Evolutionary conservation across 1,140 invertebrate genomes (phyloP).

Genomic region (Pseudomyrmex flavicornis): DNA sequence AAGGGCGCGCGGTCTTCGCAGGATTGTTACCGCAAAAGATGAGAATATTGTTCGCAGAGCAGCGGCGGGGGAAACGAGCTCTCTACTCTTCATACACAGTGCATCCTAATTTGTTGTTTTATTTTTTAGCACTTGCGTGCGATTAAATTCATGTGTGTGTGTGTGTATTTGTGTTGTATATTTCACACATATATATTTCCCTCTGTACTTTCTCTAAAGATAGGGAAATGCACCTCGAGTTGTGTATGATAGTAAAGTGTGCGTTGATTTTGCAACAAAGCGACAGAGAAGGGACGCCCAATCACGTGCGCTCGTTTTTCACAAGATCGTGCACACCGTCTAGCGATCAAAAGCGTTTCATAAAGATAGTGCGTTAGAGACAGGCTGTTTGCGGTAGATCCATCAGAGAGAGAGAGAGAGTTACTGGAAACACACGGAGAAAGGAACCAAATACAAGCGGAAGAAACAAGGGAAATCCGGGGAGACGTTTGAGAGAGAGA

Average conservation of each 20-base stretch:
- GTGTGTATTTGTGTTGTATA: slow-evolving; percentile 24
- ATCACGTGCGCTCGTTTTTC: slow-evolving; percentile 82
- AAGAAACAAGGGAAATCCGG: neutral
- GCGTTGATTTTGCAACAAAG: slow-evolving; percentile 80
- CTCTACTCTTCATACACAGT: slow-evolving; percentile 67
- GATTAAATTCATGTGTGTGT: neutral
- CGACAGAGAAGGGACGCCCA: slow-evolving; percentile 85
- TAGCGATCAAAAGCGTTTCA: slow-evolving; percentile 79
- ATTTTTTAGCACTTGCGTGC: slow-evolving; percentile 12
- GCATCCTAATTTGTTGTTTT: slow-evolving; percentile 66
- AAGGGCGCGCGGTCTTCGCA: slow-evolving; percentile 62
- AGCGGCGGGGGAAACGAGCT: slow-evolving; percentile 71
- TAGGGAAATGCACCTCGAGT: slow-evolving; percentile 55
- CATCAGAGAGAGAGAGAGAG: slow-evolving; percentile 3
- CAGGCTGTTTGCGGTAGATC: slow-evolving; percentile 50
- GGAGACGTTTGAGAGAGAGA: neutral
- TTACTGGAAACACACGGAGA: no score
- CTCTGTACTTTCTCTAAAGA: slow-evolving; percentile 64
- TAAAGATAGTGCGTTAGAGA: slow-evolving; percentile 64
- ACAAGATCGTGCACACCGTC: slow-evolving; percentile 79
- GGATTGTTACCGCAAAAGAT: slow-evolving; percentile 25
- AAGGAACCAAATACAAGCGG: neutral
- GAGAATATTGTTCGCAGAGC: slow-evolving; percentile 69
- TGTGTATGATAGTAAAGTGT: slow-evolving; percentile 65
- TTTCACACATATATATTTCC: slow-evolving; percentile 63